A percentile compares a stretch with the other conserved stretches of the same genome.
phyloP scores from a whole-genome alignment of 1,140 invertebrate genomes.

The Atta texana region DNA sequence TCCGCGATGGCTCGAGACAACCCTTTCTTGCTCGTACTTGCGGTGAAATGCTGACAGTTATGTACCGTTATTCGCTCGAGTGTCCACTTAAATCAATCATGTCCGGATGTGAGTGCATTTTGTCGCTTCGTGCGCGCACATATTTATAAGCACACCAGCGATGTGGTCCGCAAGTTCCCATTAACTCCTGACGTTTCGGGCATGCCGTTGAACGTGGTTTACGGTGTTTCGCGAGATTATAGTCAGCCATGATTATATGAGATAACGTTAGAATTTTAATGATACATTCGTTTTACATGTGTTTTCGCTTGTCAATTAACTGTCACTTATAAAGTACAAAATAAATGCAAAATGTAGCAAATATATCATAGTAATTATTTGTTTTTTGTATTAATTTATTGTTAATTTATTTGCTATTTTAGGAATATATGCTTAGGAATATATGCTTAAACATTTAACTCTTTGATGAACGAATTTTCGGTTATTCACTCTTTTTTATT shows the following conservation, averaged over 20 bases:
- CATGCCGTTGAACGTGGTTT: not conserved
- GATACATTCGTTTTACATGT: conserved; percentile 14
- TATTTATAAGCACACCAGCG: conserved; percentile 6
- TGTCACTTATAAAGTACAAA: not conserved
- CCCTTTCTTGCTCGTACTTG: not conserved
- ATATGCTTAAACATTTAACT: not conserved
- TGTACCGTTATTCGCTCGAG: conserved; percentile 48
- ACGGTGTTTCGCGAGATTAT: not conserved
- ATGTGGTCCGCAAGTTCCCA: conserved; percentile 20
- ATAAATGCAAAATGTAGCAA: not conserved
- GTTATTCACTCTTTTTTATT: too few species aligned
- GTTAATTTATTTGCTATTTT: not conserved
- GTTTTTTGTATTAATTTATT: not conserved
- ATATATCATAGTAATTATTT: too few species aligned
- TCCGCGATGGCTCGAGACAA: not conserved
- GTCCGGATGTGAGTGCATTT: conserved; percentile 22
- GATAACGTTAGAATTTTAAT: conserved; percentile 28
- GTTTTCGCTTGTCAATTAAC: not conserved
- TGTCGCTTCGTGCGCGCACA: not conserved
- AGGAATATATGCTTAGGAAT: not conserved
- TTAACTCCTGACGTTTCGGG: conserved; percentile 12
- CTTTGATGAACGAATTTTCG: too few species aligned
- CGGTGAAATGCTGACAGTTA: conserved; percentile 42
- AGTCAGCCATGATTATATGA: conserved; percentile 20
- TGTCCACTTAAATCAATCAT: conserved; percentile 55